Conservation (phyloP, 2,888 invertebrate genomes). For the Rhingia campestris region DNA sequence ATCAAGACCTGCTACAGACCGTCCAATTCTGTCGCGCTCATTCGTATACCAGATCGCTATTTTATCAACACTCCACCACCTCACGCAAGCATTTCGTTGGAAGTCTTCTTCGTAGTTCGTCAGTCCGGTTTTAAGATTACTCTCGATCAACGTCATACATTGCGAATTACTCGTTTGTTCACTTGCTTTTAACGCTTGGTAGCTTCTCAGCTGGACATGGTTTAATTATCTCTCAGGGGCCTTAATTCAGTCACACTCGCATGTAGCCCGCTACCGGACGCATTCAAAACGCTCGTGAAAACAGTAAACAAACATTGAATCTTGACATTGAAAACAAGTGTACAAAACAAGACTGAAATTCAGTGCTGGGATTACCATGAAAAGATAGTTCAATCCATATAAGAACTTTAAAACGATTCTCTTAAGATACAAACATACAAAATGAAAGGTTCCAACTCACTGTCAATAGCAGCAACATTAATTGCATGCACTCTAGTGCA, state of each 20-base stretch:
- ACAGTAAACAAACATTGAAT: neutral
- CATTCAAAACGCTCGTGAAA: neutral
- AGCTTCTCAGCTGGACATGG: slow-evolving; percentile 3
- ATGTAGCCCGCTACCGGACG: slow-evolving; percentile 19
- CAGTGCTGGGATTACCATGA: too few species aligned
- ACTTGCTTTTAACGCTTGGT: slow-evolving; percentile 2
- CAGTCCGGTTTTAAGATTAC: slow-evolving; percentile 38
- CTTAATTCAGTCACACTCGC: slow-evolving; percentile 37
- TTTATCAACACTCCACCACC: too few species aligned
- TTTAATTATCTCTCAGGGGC: slow-evolving; percentile 23
- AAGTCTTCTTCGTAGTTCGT: slow-evolving; percentile 1
- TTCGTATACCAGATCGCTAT: too few species aligned
- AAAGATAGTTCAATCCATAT: neutral
- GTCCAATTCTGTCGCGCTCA: too few species aligned
- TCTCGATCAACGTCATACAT: slow-evolving; percentile 12
- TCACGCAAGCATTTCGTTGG: too few species aligned
- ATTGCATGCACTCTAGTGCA: slow-evolving; percentile 35
- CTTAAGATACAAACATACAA: neutral
- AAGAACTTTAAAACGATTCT: neutral
- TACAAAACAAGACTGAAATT: slow-evolving; percentile 17
- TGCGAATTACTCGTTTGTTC: slow-evolving; percentile 23
- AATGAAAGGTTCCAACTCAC: slow-evolving; percentile 18
- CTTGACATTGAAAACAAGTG: neutral
- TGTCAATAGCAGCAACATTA: slow-evolving; percentile 35
- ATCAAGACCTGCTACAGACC: too few species aligned